These are phyloP conservation scores for Acanthosepion esculentum DNA, from an alignment of 2,888 invertebrate genomes.

Conservation along the genomic window DNA sequence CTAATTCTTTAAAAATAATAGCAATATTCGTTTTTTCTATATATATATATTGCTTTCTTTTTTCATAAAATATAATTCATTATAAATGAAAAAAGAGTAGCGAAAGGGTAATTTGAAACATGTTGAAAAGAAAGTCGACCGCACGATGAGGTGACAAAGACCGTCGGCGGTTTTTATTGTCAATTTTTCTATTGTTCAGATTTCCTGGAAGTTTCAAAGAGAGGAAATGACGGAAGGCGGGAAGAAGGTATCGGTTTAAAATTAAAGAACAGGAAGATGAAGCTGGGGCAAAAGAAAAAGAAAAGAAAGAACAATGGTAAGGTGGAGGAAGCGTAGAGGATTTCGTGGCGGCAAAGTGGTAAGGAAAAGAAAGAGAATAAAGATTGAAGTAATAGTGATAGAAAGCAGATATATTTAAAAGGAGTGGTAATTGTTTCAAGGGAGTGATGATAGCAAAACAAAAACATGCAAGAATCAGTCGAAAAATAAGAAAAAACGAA, in stretches of 20 bases:
- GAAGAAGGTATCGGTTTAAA: too few relatives aligned
- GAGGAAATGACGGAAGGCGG: not conserved
- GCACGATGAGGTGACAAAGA: not conserved
- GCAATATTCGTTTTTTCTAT: not conserved
- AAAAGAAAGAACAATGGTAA: too few relatives aligned
- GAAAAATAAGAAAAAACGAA: too few relatives aligned
- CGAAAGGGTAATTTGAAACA: not conserved
- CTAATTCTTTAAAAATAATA: conserved; percentile 7
- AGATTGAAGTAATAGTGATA: not conserved
- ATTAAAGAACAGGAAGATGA: too few relatives aligned
- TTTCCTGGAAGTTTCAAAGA: not conserved
- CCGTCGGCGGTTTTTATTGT: not conserved
- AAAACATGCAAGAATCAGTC: too few relatives aligned
- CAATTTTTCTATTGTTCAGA: not conserved
- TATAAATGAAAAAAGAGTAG: not conserved
- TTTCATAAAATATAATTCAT: not conserved
- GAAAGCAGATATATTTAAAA: not conserved
- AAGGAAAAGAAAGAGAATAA: not conserved
- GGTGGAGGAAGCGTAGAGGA: not conserved
- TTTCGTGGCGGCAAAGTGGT: not conserved
- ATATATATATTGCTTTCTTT: not conserved
- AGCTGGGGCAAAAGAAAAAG: not conserved
- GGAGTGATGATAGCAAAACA: not conserved
- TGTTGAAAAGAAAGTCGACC: not conserved
- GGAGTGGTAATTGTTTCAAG: not conserved